Base-by-base conservation (phyloP, 2,113 vertebrate genomes). In the Cryptomyrus ogoouensis region DNA sequence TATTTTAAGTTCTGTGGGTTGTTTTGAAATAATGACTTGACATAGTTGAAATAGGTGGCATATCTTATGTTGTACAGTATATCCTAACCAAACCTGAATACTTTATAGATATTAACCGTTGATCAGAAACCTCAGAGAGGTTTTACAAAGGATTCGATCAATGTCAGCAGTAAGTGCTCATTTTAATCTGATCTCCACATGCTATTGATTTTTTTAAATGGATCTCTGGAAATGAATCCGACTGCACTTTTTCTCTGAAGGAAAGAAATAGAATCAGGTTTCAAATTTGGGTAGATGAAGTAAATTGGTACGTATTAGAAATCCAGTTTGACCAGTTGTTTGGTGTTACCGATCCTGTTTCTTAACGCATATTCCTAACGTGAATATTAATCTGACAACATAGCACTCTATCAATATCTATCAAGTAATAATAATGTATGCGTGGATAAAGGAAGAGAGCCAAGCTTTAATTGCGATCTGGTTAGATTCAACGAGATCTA, bases 201-300 rank as follows among this genome's bases (percentile, higher is more conserved):
- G 35, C 35, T 19, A 80, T 80, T 80, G 74, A 80, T 80, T 80
- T 80, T 56, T 80, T 80, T 80, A 80, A 80, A 80, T 39, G 74
- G 74, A 42, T 80, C 35, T 80, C 74, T 80, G 35, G 35, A 80
- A 80, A 80, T 35, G 74, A 80, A 80, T 80, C 74, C 74, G 19
- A 80, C 39, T 80, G 31, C 35, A 80, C 35, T 19, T 80, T 80
- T 80, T 42, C 70, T 42, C 31, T 42, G 74, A 17, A 80, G 35
- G 74, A 80, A 80, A 10, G 35, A 80, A 80, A 42, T 19, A 39
- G 74, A 42, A 80, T 80, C 74, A 80, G 15, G 74, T 80, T 80
- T 80, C 74, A 39, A 13, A 42, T 39, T 39, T 80, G 74, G 12
- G 74, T 19, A 80, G 74, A 35, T 77, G 35, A 80, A 80, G 74